These are phyloP conservation scores for Stenolophus ochropezus DNA, from an alignment of 2,888 invertebrate species.

Conservation along the genomic window DNA sequence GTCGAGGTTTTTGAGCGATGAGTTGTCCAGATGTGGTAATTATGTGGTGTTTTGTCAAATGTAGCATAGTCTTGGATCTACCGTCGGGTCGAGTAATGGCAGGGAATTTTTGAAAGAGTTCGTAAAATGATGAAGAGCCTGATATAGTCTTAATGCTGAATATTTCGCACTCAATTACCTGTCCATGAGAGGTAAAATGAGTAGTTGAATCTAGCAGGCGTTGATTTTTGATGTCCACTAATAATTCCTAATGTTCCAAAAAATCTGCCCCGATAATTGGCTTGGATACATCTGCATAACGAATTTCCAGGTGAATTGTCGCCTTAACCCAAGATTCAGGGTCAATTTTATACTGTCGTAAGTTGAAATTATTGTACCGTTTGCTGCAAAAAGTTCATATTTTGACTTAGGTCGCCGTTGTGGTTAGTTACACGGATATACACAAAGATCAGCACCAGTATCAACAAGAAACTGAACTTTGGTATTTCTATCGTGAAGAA, in stretches of 20 bases:
- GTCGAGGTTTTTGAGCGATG: not conserved
- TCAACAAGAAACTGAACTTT: not conserved
- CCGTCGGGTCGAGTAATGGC: too few species aligned
- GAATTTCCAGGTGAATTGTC: not conserved
- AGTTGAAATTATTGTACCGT: not conserved
- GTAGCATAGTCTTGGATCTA: too few species aligned
- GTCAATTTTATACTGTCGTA: not conserved
- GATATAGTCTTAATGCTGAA: too few species aligned
- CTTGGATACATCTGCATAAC: not conserved
- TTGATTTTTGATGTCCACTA: too few species aligned
- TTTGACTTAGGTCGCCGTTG: not conserved
- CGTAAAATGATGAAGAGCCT: too few species aligned
- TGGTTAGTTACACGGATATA: not conserved
- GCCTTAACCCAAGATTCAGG: not conserved
- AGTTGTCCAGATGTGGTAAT: not conserved
- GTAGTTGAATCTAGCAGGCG: too few species aligned
- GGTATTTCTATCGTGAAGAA: not conserved
- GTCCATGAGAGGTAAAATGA: too few species aligned
- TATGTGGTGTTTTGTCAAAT: too few species aligned
- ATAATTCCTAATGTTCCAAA: too few species aligned
- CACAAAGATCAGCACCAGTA: not conserved
- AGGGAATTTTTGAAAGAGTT: too few species aligned
- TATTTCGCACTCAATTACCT: too few species aligned
- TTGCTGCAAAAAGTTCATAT: not conserved
- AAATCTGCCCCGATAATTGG: too few species aligned